Percentiles rank a stretch among this genome's conserved stretches.
Conservation (phyloP, 1,140 invertebrate species). For the Drosophila parabipectinata region DNA sequence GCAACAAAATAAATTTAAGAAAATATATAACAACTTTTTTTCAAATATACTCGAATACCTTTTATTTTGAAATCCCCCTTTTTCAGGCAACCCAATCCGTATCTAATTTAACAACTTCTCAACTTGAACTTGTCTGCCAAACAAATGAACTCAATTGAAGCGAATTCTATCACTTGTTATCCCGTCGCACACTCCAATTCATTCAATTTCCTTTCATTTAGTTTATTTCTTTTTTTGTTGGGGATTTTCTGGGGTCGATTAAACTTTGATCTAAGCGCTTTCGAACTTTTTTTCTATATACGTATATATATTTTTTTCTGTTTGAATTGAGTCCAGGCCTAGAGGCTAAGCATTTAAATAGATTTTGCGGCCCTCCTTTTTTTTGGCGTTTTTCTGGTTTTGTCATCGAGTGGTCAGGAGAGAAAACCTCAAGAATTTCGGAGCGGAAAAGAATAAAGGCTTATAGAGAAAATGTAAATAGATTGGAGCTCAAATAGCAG, state of each 20-base stretch:
- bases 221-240: conserved; percentile 2
- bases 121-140: conserved; percentile 4
- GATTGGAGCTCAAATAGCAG: conserved; percentile 16
- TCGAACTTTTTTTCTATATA: conserved; percentile 25
- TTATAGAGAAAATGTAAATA: conserved; percentile 28
- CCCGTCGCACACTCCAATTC: conserved; percentile 21
- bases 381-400: conserved; percentile 7
- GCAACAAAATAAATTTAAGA: neutral
- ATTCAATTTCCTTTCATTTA: conserved; percentile 31
- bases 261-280: conserved; percentile 48
- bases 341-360: conserved; percentile 41
- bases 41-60: neutral
- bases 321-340: conserved; percentile 12
- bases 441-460: conserved; percentile 11
- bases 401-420: conserved; percentile 33
- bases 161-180: conserved; percentile 31
- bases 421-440: conserved; percentile 21
- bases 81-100: neutral
- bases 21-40: no score
- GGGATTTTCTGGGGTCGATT: conserved; percentile 32
- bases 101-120: conserved; percentile 6
- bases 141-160: conserved; percentile 22
- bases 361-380: conserved; percentile 11
- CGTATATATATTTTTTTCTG: conserved; percentile 4
- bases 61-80: neutral